These are phyloP conservation scores for Gasterosteus nipponicus DNA, from an alignment of 2,113 vertebrate species.

Conservation along the genomic window DNA sequence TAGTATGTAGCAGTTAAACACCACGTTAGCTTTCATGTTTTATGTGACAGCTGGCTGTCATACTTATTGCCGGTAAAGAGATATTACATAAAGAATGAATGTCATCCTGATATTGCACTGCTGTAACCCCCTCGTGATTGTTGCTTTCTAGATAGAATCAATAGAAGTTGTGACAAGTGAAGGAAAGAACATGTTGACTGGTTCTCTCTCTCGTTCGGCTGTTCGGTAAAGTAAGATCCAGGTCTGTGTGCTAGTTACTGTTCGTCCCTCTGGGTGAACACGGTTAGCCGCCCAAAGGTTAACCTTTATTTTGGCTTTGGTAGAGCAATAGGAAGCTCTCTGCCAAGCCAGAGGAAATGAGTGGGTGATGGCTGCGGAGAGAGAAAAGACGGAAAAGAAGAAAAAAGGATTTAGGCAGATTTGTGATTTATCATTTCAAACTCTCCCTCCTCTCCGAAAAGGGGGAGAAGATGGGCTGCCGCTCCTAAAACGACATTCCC, in stretches of 20 bases:
- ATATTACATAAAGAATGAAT: conserved; percentile 38
- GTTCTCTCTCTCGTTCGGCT: conserved; percentile 6
- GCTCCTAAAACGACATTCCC: conserved; percentile 65
- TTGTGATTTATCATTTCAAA: conserved; percentile 62
- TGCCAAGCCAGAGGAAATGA: conserved; percentile 71
- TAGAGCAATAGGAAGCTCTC: conserved; percentile 6
- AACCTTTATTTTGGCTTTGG: conserved; percentile 64
- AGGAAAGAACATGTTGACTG: neutral
- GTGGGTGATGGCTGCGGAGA: conserved; percentile 31
- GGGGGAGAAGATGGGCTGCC: conserved; percentile 33
- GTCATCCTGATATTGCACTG: conserved; percentile 21
- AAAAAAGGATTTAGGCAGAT: conserved; percentile 44
- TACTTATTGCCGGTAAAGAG: conserved; percentile 21
- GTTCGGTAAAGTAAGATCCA: neutral
- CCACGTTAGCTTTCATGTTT: conserved; percentile 6
- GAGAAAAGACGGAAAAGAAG: conserved; percentile 49
- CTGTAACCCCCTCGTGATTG: conserved; percentile 8
- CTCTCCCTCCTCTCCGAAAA: conserved; percentile 5
- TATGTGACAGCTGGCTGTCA: conserved; percentile 18
- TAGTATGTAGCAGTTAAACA: neutral
- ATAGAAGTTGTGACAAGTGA: neutral
- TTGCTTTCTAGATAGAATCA: conserved; percentile 17
- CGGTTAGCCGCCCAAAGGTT: conserved; percentile 30
- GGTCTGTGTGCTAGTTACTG: conserved; percentile 2
- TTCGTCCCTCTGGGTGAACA: conserved; percentile 15